A percentile compares a stretch with the other conserved stretches of the same genome.
Evolutionary conservation across 23 tunicate species (phyloP).

Genomic region (Phallusia fumigata): DNA sequence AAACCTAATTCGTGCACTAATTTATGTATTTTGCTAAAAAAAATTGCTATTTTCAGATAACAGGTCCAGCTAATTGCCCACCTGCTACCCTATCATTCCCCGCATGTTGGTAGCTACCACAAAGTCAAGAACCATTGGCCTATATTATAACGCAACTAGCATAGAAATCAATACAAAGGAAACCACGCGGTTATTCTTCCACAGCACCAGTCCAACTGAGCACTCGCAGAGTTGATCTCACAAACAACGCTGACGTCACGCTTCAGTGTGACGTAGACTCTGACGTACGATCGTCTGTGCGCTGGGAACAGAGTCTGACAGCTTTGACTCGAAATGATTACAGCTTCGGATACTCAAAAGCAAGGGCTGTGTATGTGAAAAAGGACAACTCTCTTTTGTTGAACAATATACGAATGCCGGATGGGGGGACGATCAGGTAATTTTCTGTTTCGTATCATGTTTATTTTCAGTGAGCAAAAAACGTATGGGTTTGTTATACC

Average conservation of each 20-base stretch:
- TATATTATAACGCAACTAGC: no score
- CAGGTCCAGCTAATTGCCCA: no score
- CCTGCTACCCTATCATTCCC: no score
- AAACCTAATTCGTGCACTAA: no score
- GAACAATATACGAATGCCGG: conserved; percentile 30
- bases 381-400: conserved; percentile 27
- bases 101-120: no score
- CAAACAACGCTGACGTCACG: conserved; percentile 42
- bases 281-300: conserved; percentile 9
- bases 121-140: no score
- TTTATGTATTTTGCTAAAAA: no score
- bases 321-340: conserved; percentile 42
- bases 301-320: conserved; percentile 38
- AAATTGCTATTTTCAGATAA: no score
- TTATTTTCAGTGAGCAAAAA: no score
- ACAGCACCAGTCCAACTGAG: conserved; percentile 2
- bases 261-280: conserved; percentile 23
- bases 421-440: conserved; percentile 52
- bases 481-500: no score
- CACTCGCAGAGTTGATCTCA: conserved; percentile 30
- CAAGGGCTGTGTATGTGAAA: conserved; percentile 26
- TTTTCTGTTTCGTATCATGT: background rate
- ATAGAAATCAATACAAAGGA: no score
- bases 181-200: no score
- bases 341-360: conserved; percentile 35